Conservation (phyloP, 2,797 vertebrate species). For the Sciaenops ocellatus region DNA sequence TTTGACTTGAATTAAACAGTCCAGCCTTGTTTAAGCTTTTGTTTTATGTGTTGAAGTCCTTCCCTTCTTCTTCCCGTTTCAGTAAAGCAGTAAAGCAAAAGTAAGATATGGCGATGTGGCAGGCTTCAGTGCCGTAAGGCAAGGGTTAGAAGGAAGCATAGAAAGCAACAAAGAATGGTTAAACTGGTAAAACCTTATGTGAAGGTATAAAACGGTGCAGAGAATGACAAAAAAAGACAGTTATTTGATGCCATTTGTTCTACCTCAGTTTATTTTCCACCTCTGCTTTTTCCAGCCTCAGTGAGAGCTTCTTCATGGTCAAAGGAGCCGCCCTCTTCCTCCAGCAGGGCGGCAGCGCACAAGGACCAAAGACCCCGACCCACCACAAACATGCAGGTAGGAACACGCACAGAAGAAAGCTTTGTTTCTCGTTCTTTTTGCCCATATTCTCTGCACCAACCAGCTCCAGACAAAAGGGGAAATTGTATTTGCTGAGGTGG, state of each 20-base stretch:
- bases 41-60: neutral
- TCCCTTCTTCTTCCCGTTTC: too few species aligned
- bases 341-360: constrained; percentile 93
- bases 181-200: constrained; percentile 3
- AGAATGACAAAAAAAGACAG: neutral
- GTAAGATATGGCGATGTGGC: neutral
- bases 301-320: constrained; percentile 99
- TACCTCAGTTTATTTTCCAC: neutral
- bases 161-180: neutral
- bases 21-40: neutral
- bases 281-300: constrained; percentile 86
- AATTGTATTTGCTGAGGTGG: constrained; percentile 24
- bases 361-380: constrained; percentile 90
- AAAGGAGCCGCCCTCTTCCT: constrained; percentile 98
- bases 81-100: too few species aligned
- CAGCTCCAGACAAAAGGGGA: constrained; percentile 37
- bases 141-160: neutral
- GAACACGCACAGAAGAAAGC: constrained; percentile 79
- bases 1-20: neutral
- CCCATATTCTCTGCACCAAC: neutral
- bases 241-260: constrained; percentile 1
- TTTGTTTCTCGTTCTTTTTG: constrained; percentile 29
- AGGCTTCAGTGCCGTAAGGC: too few species aligned
- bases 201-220: neutral
- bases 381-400: constrained; percentile 97